These are phyloP conservation scores for Drosophila truncata DNA, from an alignment of 1,140 invertebrate species.

Conservation along the genomic window DNA sequence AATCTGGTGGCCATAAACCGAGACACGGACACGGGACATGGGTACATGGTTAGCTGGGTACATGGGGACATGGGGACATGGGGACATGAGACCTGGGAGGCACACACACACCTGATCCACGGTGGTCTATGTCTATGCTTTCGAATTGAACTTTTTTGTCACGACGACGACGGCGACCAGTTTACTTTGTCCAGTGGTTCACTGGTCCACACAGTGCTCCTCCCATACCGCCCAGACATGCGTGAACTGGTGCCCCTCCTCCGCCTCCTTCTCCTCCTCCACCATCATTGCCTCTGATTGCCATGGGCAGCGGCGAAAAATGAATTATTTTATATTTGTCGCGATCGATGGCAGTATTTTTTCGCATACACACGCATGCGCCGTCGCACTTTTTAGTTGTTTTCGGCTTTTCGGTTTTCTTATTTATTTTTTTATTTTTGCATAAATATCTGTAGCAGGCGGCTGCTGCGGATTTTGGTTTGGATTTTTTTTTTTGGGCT, in stretches of 20 bases:
- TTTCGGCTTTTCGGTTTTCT: slow-evolving; percentile 16
- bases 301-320: slow-evolving; percentile 75
- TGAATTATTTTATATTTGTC: slow-evolving; percentile 83
- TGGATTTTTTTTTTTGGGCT: slow-evolving; percentile 57
- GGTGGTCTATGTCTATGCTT: slow-evolving; percentile 58
- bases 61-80: slow-evolving; percentile 12
- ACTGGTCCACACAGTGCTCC: slow-evolving; percentile 47
- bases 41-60: neutral
- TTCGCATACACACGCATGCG: slow-evolving; percentile 62
- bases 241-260: slow-evolving; percentile 28
- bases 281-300: slow-evolving; percentile 37
- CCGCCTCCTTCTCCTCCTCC: neutral
- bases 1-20: slow-evolving; percentile 58
- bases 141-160: slow-evolving; percentile 82
- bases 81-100: slow-evolving; percentile 22
- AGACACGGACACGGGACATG: slow-evolving; percentile 33
- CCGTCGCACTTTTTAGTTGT: slow-evolving; percentile 77
- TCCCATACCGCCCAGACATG: slow-evolving; percentile 58
- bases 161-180: slow-evolving; percentile 52
- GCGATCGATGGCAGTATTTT: slow-evolving; percentile 59
- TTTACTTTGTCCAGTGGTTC: slow-evolving; percentile 45
- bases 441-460: slow-evolving; percentile 81
- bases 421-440: slow-evolving; percentile 62
- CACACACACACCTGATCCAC: slow-evolving; percentile 61
- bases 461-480: slow-evolving; percentile 49